A percentile compares a stretch with the other conserved stretches of the same genome.
phyloP scores from a whole-genome alignment of 2,113 vertebrate species.

The Falco punctatus region DNA sequence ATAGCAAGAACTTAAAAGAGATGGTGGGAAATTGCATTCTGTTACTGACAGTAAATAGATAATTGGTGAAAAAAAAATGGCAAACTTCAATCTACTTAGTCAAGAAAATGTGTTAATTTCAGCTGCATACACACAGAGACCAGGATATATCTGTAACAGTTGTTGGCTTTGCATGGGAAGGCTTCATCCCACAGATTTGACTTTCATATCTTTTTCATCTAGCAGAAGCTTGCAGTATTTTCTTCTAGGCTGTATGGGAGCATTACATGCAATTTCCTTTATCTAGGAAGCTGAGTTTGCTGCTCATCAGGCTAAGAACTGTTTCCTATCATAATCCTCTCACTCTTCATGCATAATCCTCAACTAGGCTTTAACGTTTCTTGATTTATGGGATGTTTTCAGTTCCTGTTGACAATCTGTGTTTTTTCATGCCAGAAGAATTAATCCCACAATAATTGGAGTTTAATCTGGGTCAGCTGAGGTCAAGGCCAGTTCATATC shows the following conservation, averaged over 20 bases:
- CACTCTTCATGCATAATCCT: slow-evolving; percentile 32
- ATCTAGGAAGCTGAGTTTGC: slow-evolving; percentile 20
- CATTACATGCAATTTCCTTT: slow-evolving; percentile 41
- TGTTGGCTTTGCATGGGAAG: slow-evolving; percentile 40
- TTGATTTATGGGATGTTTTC: slow-evolving; percentile 37
- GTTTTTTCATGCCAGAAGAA: slow-evolving; percentile 10
- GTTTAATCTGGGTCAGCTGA: slow-evolving; percentile 24
- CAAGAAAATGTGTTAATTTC: neutral
- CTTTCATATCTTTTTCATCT: slow-evolving; percentile 36
- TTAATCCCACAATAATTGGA: neutral
- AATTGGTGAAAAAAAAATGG: neutral
- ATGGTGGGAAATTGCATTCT: neutral
- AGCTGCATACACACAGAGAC: neutral
- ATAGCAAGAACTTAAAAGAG: neutral
- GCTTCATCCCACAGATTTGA: slow-evolving; percentile 7
- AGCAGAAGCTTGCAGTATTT: slow-evolving; percentile 46
- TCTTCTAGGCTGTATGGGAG: slow-evolving; percentile 16
- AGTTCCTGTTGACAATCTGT: slow-evolving; percentile 43
- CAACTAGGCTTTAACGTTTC: slow-evolving; percentile 16
- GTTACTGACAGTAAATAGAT: slow-evolving; percentile 1
- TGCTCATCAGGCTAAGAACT: slow-evolving; percentile 43
- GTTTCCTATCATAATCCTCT: slow-evolving; percentile 29
- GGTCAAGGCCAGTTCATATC: neutral
- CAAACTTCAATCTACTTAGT: slow-evolving; percentile 8
- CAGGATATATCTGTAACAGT: neutral